Conservation (phyloP, 2,113 vertebrate species). For the Myocastor coypus region DNA sequence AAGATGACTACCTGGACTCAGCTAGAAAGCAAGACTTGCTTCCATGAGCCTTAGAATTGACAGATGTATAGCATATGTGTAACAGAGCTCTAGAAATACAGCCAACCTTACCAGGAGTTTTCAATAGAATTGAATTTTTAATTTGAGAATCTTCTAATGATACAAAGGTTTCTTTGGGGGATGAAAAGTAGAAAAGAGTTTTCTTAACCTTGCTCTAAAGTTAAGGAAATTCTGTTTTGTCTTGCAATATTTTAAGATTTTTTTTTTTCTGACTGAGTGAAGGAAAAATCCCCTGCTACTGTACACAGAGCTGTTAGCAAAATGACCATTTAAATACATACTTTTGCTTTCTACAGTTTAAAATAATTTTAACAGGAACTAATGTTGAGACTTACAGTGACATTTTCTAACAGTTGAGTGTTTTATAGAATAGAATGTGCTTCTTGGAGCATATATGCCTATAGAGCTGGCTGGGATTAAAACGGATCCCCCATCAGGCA, state of each 20-base stretch:
- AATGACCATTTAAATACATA: background rate
- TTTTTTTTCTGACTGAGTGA: conserved; percentile 42
- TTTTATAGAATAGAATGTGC: background rate
- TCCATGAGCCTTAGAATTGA: background rate
- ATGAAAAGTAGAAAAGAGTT: background rate
- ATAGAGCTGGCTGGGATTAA: conserved; percentile 31
- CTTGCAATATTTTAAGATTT: conserved; percentile 11
- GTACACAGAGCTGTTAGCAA: background rate
- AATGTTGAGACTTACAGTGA: background rate
- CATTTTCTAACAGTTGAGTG: background rate
- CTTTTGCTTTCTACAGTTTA: conserved; percentile 24
- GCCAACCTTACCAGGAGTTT: background rate
- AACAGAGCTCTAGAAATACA: background rate
- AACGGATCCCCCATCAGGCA: background rate
- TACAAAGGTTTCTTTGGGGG: background rate
- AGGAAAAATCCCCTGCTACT: background rate
- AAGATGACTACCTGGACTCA: background rate
- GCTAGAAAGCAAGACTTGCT: background rate
- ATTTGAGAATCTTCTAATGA: background rate
- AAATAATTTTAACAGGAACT: conserved; percentile 8
- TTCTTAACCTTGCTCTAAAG: background rate
- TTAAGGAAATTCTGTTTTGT: conserved; percentile 3
- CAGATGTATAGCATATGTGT: background rate
- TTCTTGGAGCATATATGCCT: background rate
- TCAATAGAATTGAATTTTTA: background rate